Evolutionary conservation across 2,113 vertebrate species (phyloP).

Genomic region (Seriola aureovittata): DNA sequence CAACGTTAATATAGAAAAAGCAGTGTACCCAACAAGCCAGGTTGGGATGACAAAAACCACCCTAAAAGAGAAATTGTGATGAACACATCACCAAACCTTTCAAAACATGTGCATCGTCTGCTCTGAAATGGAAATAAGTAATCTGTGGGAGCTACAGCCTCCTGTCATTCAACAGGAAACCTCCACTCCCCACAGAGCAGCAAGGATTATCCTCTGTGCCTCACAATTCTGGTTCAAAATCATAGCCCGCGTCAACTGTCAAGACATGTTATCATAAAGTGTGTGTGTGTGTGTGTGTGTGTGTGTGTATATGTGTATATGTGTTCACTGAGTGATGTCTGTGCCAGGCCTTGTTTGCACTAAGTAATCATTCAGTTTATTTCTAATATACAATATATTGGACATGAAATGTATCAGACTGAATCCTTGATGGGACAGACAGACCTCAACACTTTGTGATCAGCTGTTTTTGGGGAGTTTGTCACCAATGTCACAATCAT

Average conservation of each 20-base stretch:
- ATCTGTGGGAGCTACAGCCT: constrained; percentile 60
- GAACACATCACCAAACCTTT: constrained; percentile 49
- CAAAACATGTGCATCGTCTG: constrained; percentile 57
- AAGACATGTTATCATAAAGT: constrained; percentile 45
- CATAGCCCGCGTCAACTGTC: constrained; percentile 50
- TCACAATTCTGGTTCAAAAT: constrained; percentile 57
- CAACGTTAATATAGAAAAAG: constrained; percentile 29
- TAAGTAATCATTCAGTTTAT: neutral
- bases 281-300: constrained; percentile 16
- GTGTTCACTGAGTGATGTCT: constrained; percentile 2
- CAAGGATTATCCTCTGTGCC: constrained; percentile 67
- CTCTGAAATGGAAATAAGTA: constrained; percentile 64
- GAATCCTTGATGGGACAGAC: neutral
- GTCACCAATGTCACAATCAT: neutral
- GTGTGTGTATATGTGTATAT: constrained; percentile 17
- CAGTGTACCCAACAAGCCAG: constrained; percentile 5
- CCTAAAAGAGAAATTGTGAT: constrained; percentile 40
- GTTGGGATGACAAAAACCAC: constrained; percentile 31
- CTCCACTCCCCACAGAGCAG: constrained; percentile 54
- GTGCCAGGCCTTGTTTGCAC: neutral
- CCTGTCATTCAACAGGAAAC: constrained; percentile 71
- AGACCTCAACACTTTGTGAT: neutral
- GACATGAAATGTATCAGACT: neutral
- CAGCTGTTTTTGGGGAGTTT: neutral
- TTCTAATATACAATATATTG: neutral